These are phyloP conservation scores for Dufourea novaeangliae DNA, from an alignment of 1,140 invertebrate genomes.

Conservation along the genomic window DNA sequence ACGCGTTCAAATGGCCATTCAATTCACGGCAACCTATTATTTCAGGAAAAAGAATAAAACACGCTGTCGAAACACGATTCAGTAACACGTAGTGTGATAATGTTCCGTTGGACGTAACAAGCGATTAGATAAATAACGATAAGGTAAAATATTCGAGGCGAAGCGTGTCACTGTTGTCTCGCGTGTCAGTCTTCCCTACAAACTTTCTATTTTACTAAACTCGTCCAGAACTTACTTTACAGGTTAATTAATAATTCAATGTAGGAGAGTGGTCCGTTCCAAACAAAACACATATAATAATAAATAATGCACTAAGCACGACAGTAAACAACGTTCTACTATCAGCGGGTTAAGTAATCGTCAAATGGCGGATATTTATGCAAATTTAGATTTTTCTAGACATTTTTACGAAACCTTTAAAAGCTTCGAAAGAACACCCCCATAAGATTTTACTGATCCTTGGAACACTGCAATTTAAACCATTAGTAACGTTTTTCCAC, in stretches of 20 bases:
- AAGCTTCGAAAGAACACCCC: no score
- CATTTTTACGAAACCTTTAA: no score
- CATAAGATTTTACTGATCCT: no score
- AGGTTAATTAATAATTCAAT: neutral
- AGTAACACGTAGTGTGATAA: neutral
- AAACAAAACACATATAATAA: neutral
- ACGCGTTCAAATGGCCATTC: no score
- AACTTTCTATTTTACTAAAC: neutral
- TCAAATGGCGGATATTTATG: no score
- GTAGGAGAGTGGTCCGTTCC: neutral
- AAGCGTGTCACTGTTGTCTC: neutral
- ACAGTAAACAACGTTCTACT: no score
- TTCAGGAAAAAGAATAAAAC: neutral
- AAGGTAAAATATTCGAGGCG: neutral
- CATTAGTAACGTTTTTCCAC: no score
- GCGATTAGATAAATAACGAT: neutral
- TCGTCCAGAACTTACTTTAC: neutral
- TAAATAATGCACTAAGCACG: no score
- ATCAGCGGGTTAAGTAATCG: no score
- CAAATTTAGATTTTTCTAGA: no score
- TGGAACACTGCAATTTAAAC: no score
- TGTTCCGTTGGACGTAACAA: neutral
- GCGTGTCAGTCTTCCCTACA: neutral
- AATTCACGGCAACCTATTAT: neutral
- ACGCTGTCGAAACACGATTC: neutral